Evolutionary conservation across 2,797 vertebrate species (phyloP).

Genomic region (Hapalemur alaotrensis): DNA sequence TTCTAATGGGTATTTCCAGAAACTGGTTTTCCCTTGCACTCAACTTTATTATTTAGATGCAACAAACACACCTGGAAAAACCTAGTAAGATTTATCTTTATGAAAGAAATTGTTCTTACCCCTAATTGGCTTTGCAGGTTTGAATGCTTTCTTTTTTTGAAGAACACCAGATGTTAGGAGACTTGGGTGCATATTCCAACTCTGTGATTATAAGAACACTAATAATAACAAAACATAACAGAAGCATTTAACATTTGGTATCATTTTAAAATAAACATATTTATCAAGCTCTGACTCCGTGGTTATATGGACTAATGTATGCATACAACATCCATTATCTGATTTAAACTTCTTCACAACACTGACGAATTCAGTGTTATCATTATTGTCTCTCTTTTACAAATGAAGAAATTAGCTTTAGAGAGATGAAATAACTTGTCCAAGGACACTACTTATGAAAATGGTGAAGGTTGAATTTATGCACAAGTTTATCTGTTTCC

Average conservation of each 20-base stretch:
- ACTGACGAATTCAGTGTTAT: background rate
- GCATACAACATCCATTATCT: background rate
- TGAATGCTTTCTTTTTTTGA: conserved; percentile 17
- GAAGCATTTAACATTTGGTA: conserved; percentile 47
- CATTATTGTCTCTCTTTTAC: background rate
- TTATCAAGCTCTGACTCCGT: conserved; percentile 20
- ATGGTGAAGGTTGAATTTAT: background rate
- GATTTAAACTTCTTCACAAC: conserved; percentile 3
- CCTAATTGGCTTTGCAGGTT: conserved; percentile 41
- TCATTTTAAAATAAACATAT: conserved; percentile 45
- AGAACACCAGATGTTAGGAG: conserved; percentile 44
- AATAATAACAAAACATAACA: conserved; percentile 51
- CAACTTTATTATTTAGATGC: background rate
- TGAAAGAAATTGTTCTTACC: conserved; percentile 28
- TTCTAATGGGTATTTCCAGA: background rate
- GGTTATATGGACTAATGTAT: background rate
- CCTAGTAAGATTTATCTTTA: conserved; percentile 37
- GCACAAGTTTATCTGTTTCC: background rate
- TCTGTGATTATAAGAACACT: conserved; percentile 45
- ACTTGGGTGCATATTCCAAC: conserved; percentile 39
- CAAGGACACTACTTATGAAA: background rate
- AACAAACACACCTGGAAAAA: conserved; percentile 21
- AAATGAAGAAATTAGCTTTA: conserved; percentile 29
- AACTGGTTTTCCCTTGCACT: background rate
- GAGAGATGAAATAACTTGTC: conserved; percentile 14